A percentile compares a stretch with the other conserved stretches of the same genome.
Conservation (phyloP, 2,888 invertebrate genomes). For the Pelosia muscerda region DNA sequence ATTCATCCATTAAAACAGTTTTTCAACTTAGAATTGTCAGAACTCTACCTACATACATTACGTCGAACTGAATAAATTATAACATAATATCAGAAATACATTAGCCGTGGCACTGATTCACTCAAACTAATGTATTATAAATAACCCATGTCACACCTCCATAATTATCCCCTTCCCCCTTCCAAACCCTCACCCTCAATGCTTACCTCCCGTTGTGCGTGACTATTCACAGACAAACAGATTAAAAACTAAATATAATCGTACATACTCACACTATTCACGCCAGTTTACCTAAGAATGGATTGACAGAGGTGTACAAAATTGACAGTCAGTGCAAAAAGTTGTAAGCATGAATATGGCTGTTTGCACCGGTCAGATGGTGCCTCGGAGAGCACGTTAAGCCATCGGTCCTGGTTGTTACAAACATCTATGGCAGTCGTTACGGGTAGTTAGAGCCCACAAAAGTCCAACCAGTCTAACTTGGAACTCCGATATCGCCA, state of each 20-base stretch:
- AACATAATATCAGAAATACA: constrained; percentile 12
- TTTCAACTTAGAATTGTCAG: neutral
- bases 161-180: constrained; percentile 8
- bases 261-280: neutral
- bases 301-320: neutral
- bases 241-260: constrained; percentile 12
- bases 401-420: too few relatives aligned
- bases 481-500: too few relatives aligned
- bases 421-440: too few relatives aligned
- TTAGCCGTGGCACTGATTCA: constrained; percentile 13
- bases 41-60: constrained; percentile 12
- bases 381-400: too few relatives aligned
- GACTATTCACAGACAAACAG: constrained; percentile 10
- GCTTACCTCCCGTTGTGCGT: neutral
- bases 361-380: too few relatives aligned
- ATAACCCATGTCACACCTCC: constrained; percentile 8
- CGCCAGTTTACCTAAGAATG: neutral
- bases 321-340: too few relatives aligned
- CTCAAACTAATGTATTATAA: constrained; percentile 16
- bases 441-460: too few relatives aligned
- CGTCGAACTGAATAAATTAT: constrained; percentile 13
- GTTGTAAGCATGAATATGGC: too few relatives aligned
- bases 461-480: too few relatives aligned
- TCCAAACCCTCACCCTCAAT: neutral
- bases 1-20: neutral